A percentile compares a stretch with the other conserved stretches of the same genome.
phyloP scores from a whole-genome alignment of 2,888 invertebrate genomes.

The Autographa gamma region DNA sequence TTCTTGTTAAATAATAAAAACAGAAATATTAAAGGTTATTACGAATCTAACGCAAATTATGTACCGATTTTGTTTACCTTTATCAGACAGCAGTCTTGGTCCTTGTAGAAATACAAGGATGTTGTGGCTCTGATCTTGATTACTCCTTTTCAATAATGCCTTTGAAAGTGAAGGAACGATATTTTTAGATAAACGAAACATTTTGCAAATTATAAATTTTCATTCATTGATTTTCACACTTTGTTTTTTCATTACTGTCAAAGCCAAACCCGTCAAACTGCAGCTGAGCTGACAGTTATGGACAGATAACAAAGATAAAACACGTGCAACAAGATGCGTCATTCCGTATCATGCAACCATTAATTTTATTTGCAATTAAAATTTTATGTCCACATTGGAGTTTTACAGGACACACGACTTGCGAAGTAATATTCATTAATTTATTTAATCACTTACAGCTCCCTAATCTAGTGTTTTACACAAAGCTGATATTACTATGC shows the following conservation, averaged over 20 bases:
- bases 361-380: too few relatives aligned
- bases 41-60: not conserved
- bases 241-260: slow-evolving; percentile 13
- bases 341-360: too few relatives aligned
- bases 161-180: slow-evolving; percentile 69
- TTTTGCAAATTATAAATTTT: slow-evolving; percentile 56
- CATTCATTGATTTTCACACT: slow-evolving; percentile 34
- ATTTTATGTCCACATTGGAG: too few relatives aligned
- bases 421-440: too few relatives aligned
- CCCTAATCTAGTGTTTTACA: too few relatives aligned
- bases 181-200: slow-evolving; percentile 79
- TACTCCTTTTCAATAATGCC: slow-evolving; percentile 60
- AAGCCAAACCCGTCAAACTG: not conserved
- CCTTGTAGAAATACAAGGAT: slow-evolving; percentile 67
- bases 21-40: not conserved
- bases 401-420: too few relatives aligned
- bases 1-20: not conserved
- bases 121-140: slow-evolving; percentile 62
- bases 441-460: too few relatives aligned
- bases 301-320: not conserved
- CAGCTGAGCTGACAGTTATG: not conserved
- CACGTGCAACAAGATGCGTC: not conserved
- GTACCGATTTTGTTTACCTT: slow-evolving; percentile 68
- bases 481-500: too few relatives aligned
- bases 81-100: slow-evolving; percentile 70